Percentiles rank a stretch among this genome's conserved stretches.
Conservation (phyloP, 2,888 invertebrate genomes). For the Tetheella fluctuosa region DNA sequence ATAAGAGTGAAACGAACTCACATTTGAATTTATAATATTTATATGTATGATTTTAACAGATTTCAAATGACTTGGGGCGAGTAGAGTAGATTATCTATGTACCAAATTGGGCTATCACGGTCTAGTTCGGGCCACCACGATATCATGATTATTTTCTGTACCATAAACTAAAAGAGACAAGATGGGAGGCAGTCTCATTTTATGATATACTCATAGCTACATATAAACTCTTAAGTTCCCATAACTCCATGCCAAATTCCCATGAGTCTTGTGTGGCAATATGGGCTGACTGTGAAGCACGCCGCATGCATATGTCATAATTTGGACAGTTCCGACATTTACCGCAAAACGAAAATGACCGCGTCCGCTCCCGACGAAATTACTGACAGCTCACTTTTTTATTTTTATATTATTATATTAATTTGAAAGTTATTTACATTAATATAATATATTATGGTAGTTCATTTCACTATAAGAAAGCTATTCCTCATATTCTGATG, state of each 20-base stretch:
- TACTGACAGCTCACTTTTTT: conserved; percentile 41
- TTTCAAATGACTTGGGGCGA: no score
- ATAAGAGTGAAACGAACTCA: no score
- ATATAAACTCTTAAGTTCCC: conserved; percentile 13
- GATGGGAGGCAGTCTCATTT: no score
- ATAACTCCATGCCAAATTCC: conserved; percentile 28
- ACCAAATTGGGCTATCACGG: no score
- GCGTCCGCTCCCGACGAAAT: conserved; percentile 35
- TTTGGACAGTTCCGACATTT: conserved; percentile 35
- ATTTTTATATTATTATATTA: conserved; percentile 26
- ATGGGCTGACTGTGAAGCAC: conserved; percentile 28
- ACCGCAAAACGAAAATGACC: conserved; percentile 37
- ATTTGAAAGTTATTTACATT: no score
- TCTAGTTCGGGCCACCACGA: no score
- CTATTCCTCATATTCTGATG: background rate
- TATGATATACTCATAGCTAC: conserved; percentile 20
- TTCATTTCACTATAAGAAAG: conserved; percentile 12
- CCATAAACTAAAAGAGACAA: background rate
- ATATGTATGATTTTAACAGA: no score
- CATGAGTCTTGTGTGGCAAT: conserved; percentile 39
- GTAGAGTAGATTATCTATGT: no score
- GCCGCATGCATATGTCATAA: conserved; percentile 44
- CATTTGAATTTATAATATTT: no score
- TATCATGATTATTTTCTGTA: no score
- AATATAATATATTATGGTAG: conserved; percentile 13